A percentile compares a stretch with the other conserved stretches of the same genome.
These are phyloP conservation scores for Phataginus tricuspis DNA, from an alignment of 2,797 vertebrate species.

Conservation along the genomic window DNA sequence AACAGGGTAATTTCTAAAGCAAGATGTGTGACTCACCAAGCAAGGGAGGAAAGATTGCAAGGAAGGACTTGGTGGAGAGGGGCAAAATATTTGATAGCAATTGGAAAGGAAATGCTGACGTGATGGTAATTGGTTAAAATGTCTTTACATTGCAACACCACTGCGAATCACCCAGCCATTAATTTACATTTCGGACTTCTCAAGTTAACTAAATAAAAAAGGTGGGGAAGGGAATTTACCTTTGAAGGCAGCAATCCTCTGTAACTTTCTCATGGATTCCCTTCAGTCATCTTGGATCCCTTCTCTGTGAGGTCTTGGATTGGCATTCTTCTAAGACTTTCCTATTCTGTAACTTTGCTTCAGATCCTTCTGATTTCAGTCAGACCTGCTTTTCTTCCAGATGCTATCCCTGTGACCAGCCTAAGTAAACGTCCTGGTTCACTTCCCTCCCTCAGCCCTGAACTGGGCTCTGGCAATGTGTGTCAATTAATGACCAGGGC, in stretches of 20 bases:
- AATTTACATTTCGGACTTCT: not conserved
- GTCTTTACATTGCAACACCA: not conserved
- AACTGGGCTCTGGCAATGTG: not conserved
- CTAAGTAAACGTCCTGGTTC: not conserved
- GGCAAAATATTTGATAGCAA: not conserved
- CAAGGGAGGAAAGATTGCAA: constrained; percentile 6
- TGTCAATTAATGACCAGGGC: not conserved
- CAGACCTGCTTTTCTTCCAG: constrained; percentile 50
- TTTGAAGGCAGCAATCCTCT: not conserved
- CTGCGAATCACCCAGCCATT: not conserved
- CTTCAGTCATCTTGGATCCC: not conserved
- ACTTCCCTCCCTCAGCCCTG: not conserved
- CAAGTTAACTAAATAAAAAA: not conserved
- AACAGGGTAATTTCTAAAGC: constrained; percentile 38
- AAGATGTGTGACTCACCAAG: constrained; percentile 59
- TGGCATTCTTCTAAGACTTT: not conserved
- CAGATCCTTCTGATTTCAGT: not conserved
- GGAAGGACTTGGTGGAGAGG: not conserved
- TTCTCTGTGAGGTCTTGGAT: not conserved
- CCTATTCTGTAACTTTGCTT: not conserved
- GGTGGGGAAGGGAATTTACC: not conserved
- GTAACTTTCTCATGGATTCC: not conserved
- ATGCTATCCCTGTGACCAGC: constrained; percentile 23
- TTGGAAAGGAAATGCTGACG: constrained; percentile 25
- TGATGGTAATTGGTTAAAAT: constrained; percentile 13